These are phyloP conservation scores for Sphenodon punctatus DNA, from an alignment of 2,797 vertebrate species.

Conservation along the genomic window DNA sequence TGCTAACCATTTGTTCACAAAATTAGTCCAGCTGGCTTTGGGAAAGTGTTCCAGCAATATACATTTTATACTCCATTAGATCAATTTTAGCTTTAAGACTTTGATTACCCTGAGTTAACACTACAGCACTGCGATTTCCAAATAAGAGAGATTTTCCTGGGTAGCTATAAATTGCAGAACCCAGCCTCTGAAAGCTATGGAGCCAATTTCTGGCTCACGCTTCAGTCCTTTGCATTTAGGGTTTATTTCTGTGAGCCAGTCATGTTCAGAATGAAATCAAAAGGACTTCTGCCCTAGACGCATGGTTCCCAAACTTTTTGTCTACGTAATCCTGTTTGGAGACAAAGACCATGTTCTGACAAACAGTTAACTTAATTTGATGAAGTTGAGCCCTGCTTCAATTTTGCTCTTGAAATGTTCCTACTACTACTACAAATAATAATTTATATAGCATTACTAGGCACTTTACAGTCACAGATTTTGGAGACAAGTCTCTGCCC, in stretches of 20 bases:
- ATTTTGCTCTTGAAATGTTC: too few relatives aligned
- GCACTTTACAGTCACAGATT: too few relatives aligned
- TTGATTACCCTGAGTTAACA: neutral
- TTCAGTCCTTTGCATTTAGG: neutral
- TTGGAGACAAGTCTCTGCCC: too few relatives aligned
- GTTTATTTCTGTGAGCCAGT: neutral
- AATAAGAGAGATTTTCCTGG: neutral
- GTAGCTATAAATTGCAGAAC: neutral
- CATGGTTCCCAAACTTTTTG: too few relatives aligned
- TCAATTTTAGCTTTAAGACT: neutral
- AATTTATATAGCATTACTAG: too few relatives aligned
- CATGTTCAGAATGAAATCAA: rapidly evolving
- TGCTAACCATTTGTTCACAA: neutral
- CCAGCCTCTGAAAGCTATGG: neutral
- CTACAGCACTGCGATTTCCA: neutral
- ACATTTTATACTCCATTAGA: neutral
- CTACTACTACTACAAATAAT: too few relatives aligned
- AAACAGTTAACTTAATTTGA: too few relatives aligned
- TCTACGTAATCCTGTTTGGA: too few relatives aligned
- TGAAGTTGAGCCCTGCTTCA: too few relatives aligned
- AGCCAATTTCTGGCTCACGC: neutral
- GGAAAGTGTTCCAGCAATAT: too few relatives aligned
- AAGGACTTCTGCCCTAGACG: neutral
- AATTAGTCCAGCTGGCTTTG: neutral
- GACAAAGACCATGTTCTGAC: too few relatives aligned